Evolutionary conservation across 2,797 vertebrate species (phyloP), one percentile per base, ranked within the genome.

Genomic region (Mionectes olivaceus): DNA sequence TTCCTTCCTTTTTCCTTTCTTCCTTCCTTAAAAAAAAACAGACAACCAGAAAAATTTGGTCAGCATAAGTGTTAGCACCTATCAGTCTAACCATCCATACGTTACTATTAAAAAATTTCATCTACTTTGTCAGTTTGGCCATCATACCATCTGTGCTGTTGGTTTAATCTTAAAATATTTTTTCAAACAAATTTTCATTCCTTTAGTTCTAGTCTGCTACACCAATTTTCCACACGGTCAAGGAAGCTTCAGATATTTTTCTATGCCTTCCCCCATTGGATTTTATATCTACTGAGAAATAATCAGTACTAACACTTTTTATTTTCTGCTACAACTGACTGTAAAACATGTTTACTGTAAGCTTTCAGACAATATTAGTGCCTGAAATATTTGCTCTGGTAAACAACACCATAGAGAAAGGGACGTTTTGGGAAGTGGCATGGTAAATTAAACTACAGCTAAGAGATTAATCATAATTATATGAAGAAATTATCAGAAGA

Each of bases 261-360:
- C 71, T 24, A 8, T 60, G 60, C 69, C 35, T 37, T 27, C 4
- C 11, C 24, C 7, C 7, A 30, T 11, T 33, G 55, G 32, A 69
- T 89, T 85, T 83, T 83, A 5, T 71, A 83, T 63, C 28, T 76
- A 65, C 65, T 71, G 83, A 81, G 47, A 75, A 77, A 76, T 65
- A 84, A 5, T 8, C 49, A 52, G 11, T 60, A 59, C 15, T 81
- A 49, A 46, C 33, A 47, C n/a, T 88, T 95, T 74, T 80, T 60
- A 76, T 91, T 83, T 88, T 80, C 46, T 91, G n/a, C 68, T 89
- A 25, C 71, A 80, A 79, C 70, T 97, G 97, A 95, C 97, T 95
- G 97, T 97, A 97, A 97, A 95, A 70, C 86, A 15, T 79, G 83
- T 74, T 93, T 75, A 94, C 97, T 87, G 97, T 96, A 98, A 97